Base-by-base conservation (phyloP, 2,797 vertebrate genomes). In the Rallus crepitans region DNA sequence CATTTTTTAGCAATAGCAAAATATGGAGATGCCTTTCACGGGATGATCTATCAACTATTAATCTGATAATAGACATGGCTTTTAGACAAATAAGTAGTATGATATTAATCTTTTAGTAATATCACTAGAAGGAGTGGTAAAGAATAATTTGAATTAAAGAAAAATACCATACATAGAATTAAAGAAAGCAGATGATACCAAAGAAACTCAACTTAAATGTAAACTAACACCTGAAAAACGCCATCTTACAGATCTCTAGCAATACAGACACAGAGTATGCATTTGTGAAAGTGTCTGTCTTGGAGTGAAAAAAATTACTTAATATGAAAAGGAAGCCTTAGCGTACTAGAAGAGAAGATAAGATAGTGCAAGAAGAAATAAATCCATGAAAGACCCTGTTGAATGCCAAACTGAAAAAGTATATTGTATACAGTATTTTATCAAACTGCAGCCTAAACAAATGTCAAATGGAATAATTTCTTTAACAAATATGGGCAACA, bases 401-500 rank as follows among this genome's bases (percentile, higher is more conserved):
- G 97, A 95, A 97, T 96, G 97, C 97, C 96, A 96, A 98, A 95
- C 85, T 97, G 92, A 96, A 97, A 96, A 95, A 97, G 95, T 96
- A 95, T 95, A 94, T 88, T 90, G 97, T 71, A 94, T 97, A 97
- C 96, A 96, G 97, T 98, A 97, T 98, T 98, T 98, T 98, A 98
- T 98, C 98, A 98, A 97, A 93, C 88, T 92, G 76, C 97, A 97
- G 98, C 97, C 98, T 98, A 98, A 98, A 98, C 97, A 98, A 97
- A 98, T 85, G 97, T 97, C 98, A 98, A 97, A 96, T 71, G 95
- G 97, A 98, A 98, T 98, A 96, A 94, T 97, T 97, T 97, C 96
- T 97, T 96, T 97, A 97, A 98, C 98, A 97, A 98, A 98, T 98
- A 98, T 97, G 97, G 98, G 96, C 97, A 99, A 98, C 97, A 98